Evolutionary conservation across 1,140 invertebrate species (phyloP).

Genomic region (Trichomalopsis sarcophagae): DNA sequence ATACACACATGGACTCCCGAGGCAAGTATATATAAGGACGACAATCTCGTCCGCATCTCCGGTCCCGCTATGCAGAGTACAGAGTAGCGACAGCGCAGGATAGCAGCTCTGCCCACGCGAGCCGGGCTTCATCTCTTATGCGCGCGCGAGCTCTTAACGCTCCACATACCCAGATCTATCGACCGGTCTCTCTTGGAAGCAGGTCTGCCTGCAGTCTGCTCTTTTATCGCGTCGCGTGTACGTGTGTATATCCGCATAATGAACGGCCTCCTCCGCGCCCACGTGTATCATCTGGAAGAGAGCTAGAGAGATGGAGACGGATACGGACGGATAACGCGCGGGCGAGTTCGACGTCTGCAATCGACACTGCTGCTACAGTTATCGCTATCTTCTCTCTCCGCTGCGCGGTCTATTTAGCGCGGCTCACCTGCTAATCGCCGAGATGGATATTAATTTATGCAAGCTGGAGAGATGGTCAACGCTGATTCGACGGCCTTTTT

Average conservation of each 20-base stretch:
- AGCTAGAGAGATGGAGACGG: too few species aligned
- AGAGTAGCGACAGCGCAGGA: not conserved
- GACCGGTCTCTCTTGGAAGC: slow-evolving; percentile 2
- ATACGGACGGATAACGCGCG: too few species aligned
- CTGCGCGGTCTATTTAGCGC: too few species aligned
- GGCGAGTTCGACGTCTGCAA: too few species aligned
- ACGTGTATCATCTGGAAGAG: slow-evolving; percentile 2
- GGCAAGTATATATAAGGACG: not conserved
- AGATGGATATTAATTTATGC: too few species aligned
- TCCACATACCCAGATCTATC: slow-evolving; percentile 41
- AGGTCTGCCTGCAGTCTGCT: not conserved
- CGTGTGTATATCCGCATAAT: not conserved
- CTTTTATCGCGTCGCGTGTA: not conserved
- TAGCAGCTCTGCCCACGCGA: not conserved
- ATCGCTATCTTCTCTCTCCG: too few species aligned
- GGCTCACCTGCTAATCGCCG: too few species aligned
- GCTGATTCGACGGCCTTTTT: too few species aligned
- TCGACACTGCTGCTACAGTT: too few species aligned
- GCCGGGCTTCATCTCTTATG: not conserved
- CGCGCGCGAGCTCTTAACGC: not conserved
- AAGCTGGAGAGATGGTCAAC: too few species aligned
- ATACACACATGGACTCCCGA: too few species aligned
- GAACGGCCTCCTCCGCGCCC: not conserved
- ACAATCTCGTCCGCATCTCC: not conserved
- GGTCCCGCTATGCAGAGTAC: not conserved